A percentile compares a stretch with the other conserved stretches of the same genome.
Conservation (phyloP, 2,888 invertebrate genomes). For the Clistopyga incitator region DNA sequence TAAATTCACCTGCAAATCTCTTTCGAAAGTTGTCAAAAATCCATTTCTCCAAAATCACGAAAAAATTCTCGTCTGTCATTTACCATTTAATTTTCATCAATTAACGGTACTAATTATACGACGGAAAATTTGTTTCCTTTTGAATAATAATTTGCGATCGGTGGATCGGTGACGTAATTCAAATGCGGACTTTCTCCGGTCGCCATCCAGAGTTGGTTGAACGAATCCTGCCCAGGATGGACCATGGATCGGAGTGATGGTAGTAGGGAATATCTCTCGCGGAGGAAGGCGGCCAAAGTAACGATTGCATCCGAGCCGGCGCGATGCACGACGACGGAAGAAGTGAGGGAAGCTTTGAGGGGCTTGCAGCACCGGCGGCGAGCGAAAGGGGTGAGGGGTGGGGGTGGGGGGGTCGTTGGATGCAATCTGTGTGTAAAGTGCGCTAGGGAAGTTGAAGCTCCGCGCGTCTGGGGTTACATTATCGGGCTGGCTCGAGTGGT, state of each 20-base stretch:
- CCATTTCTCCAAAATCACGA: too few relatives aligned
- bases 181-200: neutral
- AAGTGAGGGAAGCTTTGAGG: slow-evolving; percentile 42
- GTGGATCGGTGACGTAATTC: slow-evolving; percentile 19
- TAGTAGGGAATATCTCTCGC: slow-evolving; percentile 47
- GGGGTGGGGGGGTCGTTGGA: slow-evolving; percentile 53
- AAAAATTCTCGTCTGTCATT: too few relatives aligned
- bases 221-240: slow-evolving; percentile 22
- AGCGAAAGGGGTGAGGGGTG: slow-evolving; percentile 16
- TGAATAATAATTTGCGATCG: neutral
- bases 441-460: slow-evolving; percentile 69
- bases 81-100: too few relatives aligned
- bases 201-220: slow-evolving; percentile 32
- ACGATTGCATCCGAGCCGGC: slow-evolving; percentile 76
- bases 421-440: slow-evolving; percentile 81
- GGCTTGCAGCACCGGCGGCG: slow-evolving; percentile 29
- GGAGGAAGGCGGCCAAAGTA: slow-evolving; percentile 69
- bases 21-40: too few relatives aligned
- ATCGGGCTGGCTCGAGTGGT: slow-evolving; percentile 60
- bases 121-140: too few relatives aligned
- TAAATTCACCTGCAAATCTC: too few relatives aligned
- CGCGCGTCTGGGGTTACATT: slow-evolving; percentile 66
- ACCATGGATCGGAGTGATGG: slow-evolving; percentile 28
- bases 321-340: slow-evolving; percentile 68
- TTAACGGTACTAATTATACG: too few relatives aligned